Evolutionary conservation across 2,113 vertebrate genomes (phyloP), one percentile per base, ranked within the genome.

Genomic region (Atrichornis clamosus): DNA sequence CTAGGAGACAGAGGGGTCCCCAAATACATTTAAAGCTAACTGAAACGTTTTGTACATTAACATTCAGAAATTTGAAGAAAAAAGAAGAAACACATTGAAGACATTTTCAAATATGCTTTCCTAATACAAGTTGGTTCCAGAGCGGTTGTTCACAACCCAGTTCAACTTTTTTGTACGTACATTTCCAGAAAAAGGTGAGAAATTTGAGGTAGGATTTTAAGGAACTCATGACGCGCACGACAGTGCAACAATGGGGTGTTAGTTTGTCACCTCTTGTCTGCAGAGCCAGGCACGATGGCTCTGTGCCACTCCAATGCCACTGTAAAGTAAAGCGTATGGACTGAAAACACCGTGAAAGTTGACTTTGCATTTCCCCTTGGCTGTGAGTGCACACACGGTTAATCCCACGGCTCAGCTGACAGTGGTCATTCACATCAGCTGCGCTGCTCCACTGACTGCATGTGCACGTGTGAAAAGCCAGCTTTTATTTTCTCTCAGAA

Each of bases 221-320:
- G 37, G 39, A 50, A 63, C 10, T 11, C 0, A 0, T 17, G 69
- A 49, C 19, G 56, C 0, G 0, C n/a, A 9, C 16, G 53, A 60
- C 15, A 14, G 13, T 18, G 3, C 30, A 59, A 52, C 26, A 62
- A 39, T 0, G 9, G 49, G 32, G 30, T 1, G 1, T 41, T 30
- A n/a, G 11, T 17, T 20, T 15, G 16, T 33, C 60, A 55, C 42
- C 17, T 5, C 10, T 32, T 56, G 7, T 19, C 62, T 88, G 77
- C 87, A 89, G 64, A 84, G 52, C 35, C 74, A 82, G 74, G 78
- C 19, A 35, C 7, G 0, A 42, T 6, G 37, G 11, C 41, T 60
- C 37, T 39, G 26, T 68, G 50, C 55, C 69, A 35, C 33, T 42
- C 37, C 1, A 0, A 17, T 52, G 35, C 30, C 13, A 13, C 2